Conservation (phyloP, 2,797 vertebrate species). For the Pseudochaenichthys georgianus region DNA sequence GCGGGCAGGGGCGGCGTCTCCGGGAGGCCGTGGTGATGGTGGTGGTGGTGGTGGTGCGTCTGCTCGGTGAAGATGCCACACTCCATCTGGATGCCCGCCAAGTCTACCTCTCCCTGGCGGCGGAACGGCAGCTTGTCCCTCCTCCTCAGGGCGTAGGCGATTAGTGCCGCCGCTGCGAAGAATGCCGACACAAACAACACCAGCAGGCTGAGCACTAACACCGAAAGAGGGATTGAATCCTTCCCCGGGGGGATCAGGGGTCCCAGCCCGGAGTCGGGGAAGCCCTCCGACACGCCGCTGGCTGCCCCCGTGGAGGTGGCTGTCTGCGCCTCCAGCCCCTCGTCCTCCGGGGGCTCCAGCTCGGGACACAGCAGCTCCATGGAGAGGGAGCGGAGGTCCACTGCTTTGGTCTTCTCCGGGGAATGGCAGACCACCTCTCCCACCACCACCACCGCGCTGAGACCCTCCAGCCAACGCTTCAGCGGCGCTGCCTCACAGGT, state of each 20-base stretch:
- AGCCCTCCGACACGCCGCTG: conserved; percentile 82
- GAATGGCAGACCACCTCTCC: conserved; percentile 97
- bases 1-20: conserved; percentile 88
- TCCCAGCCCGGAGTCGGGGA: conserved; percentile 85
- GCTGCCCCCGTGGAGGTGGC: conserved; percentile 71
- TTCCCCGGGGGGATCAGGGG: conserved; percentile 79
- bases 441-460: conserved; percentile 92
- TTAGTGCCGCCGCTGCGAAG: conserved; percentile 93
- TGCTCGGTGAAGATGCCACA: conserved; percentile 93
- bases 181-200: conserved; percentile 95
- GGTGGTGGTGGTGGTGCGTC: conserved; percentile 78
- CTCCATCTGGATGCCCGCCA: conserved; percentile 94
- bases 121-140: conserved; percentile 94
- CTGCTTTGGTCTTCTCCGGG: conserved; percentile 85
- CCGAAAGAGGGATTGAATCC: conserved; percentile 93
- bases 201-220: conserved; percentile 94
- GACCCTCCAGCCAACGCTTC: conserved; percentile 96
- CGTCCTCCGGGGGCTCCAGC: conserved; percentile 80
- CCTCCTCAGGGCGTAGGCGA: conserved; percentile 92
- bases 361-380: conserved; percentile 93
- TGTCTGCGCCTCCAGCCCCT: conserved; percentile 58
- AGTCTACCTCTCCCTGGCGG: conserved; percentile 91
- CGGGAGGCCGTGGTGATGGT: conserved; percentile 79
- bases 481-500: conserved; percentile 93
- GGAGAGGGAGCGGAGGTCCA: conserved; percentile 92